Base-by-base conservation (phyloP, 2,888 invertebrate genomes). In the Amiota minor region DNA sequence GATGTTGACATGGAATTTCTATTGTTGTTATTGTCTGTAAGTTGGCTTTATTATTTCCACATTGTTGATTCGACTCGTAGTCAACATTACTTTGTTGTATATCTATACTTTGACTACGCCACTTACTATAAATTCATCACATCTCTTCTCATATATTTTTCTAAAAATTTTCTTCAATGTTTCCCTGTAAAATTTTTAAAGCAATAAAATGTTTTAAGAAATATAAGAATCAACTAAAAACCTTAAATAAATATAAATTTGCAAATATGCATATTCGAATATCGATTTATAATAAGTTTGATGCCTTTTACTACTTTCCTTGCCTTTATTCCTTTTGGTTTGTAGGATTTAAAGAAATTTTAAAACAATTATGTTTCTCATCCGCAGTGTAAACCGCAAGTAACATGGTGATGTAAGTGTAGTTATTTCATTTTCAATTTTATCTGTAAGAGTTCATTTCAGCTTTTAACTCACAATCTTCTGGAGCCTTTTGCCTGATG, bases 11-110 rank as follows among this genome's bases (percentile, higher is more conserved):
- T 50, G 53, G 53, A 9, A 8, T n/a, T n/a, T 50, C 1, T 50
- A 6, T n/a, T n/a, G 53, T 50, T 3, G 53, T 6, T n/a, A 18
- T 56, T 83, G 84, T 84, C 84, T 81, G 83, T 79, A 83, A 81
- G 83, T 84, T 83, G 84, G 84, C 83, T 83, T 83, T 83, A 83
- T 83, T 84, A 83, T 83, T 84, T 83, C 84, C 81, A 83, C 84
- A 79, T 83, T 84, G 84, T 84, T 83, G 84, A 83, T 81, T 83
- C 80, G 6, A 35, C 35, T 35, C 83, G 80, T 81, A 70, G 50
- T 67, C 50, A 50, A 50, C 23, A 14, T 20, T 50, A 67, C 67
- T 67, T 67, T 67, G 67, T 67, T 20, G 49, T 65, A 23, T 23
- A 6, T 35, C 6, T 35, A 4, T 35, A 67, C 20, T 67, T 12